A percentile compares a stretch with the other conserved stretches of the same genome.
phyloP scores from a whole-genome alignment of 2,113 vertebrate genomes.

The Puffinus mauretanicus region DNA sequence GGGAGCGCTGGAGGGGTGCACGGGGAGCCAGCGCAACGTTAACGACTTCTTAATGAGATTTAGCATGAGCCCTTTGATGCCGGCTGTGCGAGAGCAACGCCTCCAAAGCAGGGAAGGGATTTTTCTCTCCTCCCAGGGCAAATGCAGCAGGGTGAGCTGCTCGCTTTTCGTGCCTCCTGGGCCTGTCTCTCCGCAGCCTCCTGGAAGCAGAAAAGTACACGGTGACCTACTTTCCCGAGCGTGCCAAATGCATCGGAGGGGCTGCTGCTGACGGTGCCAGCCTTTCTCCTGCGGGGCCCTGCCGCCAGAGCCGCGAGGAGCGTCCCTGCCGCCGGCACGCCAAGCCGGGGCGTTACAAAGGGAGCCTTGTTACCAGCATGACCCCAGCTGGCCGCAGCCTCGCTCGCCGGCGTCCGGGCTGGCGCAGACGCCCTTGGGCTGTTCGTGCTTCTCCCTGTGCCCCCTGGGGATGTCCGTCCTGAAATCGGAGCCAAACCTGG shows the following conservation, averaged over 20 bases:
- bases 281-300: background rate
- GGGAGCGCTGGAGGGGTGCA: background rate
- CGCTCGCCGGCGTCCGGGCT: accelerated
- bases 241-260: background rate
- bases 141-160: background rate
- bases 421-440: background rate
- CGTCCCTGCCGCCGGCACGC: accelerated
- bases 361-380: background rate
- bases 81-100: background rate
- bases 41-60: background rate
- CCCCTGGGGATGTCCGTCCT: accelerated
- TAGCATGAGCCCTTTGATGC: background rate
- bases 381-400: background rate
- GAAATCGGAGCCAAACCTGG: background rate
- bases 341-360: background rate
- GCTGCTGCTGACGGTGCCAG: background rate
- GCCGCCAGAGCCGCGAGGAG: accelerated
- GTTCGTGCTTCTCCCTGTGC: background rate
- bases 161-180: background rate
- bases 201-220: conserved; percentile 12
- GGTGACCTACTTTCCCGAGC: conserved; percentile 53
- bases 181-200: background rate
- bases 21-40: background rate
- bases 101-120: background rate
- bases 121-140: background rate